Evolutionary conservation across 2,888 invertebrate species (phyloP), one percentile per base, ranked within the genome.

Genomic region (Rutpela maculata): DNA sequence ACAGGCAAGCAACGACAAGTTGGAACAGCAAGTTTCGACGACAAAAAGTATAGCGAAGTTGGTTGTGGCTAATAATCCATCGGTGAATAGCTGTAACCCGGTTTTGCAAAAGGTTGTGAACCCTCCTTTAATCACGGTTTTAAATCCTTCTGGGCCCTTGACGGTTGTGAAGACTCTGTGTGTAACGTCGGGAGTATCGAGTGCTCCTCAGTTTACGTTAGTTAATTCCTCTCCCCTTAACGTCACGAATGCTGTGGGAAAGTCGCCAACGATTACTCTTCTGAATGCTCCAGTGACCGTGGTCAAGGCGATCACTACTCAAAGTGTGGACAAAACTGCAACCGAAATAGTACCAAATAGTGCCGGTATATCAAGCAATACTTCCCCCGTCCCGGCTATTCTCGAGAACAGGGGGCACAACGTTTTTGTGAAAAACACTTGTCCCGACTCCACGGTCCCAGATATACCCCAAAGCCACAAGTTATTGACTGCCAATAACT

Each of bases 391-490:
- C 19, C 78, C 86, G 11, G 82, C 84, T 19, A 73, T 87, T 19
- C 82, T 87, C 55, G 87, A 88, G 78, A 88, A 85, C 73, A 76
- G 87, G 66, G 86, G 86, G 43, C 89, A 90, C 78, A 90, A 90
- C 85, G 90, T 90, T 77, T 89, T 90, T 82, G 89, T 90, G 66
- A 90, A 90, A 79, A 89, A 89, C 76, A 86, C 87, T 57, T 82
- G 81, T 74, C 80, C 85, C 0, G 85, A 85, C 79, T 77, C 84
- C 1, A 78, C 81, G 5, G 79, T 83, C 31, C 80, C 79, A 19
- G 88, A 88, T 63, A 82, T 87, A 59, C 85, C 88, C 4, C 89
- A 88, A 79, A 83, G 88, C 67, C 89, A 89, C 79, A 89, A 89
- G 78, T 78, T 89, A 67, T 81, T 89, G 68, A 89, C 89, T 11